phyloP scores from a whole-genome alignment of 2,797 vertebrate genomes.

The Todus mexicanus region DNA sequence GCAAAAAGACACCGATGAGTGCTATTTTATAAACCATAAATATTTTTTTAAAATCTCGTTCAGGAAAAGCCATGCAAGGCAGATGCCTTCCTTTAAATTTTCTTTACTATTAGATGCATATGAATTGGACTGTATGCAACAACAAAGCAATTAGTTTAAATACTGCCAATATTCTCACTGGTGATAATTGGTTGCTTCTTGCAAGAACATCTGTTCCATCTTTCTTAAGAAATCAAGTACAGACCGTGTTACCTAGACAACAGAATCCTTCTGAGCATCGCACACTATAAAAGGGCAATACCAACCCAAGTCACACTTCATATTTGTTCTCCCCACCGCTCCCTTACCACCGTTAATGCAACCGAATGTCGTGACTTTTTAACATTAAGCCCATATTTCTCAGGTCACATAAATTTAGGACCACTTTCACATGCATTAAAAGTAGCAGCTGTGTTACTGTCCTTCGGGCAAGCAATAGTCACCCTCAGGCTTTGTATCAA shows the following conservation, averaged over 20 bases:
- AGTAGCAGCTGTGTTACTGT: background rate
- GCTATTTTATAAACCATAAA: background rate
- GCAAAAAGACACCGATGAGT: background rate
- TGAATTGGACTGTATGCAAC: background rate
- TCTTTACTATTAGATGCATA: background rate
- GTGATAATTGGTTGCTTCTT: conserved; percentile 57
- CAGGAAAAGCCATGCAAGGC: background rate
- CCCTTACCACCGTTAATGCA: fast-evolving
- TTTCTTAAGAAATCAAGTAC: conserved; percentile 32
- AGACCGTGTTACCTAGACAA: conserved; percentile 64
- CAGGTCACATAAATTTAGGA: background rate
- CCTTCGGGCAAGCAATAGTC: background rate
- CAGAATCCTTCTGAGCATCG: conserved; percentile 47
- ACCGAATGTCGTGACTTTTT: background rate
- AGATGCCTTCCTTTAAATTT: background rate
- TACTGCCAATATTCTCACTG: conserved; percentile 35
- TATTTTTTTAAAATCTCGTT: background rate
- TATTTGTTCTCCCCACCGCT: fast-evolving
- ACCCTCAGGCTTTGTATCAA: background rate
- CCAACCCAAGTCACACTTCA: background rate
- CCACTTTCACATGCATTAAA: background rate
- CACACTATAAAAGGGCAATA: background rate
- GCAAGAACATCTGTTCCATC: conserved; percentile 60
- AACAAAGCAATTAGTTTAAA: conserved; percentile 56
- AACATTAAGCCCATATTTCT: background rate